Evolutionary conservation across 1,140 invertebrate genomes (phyloP), one percentile per base, ranked within the genome.

Genomic region (Aphelenchoides fujianensis): DNA sequence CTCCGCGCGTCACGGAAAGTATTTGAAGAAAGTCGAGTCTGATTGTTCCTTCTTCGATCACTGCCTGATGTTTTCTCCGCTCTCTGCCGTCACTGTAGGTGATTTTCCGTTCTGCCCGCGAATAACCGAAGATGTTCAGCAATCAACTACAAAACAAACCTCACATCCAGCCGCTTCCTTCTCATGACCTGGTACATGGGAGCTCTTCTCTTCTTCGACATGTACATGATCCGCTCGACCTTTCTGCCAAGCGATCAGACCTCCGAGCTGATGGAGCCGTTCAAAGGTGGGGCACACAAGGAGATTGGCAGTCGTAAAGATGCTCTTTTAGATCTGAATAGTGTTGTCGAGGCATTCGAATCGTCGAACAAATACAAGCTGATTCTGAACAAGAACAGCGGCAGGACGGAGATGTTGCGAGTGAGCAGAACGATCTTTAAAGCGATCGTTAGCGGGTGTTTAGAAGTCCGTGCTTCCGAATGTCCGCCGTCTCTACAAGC

Each of bases 281-380:
- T 59, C 34, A 59, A 59, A 59, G 34, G 55, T 59, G 34, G 34
- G 5, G n/a, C n/a, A n/a, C n/a, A n/a, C n/a, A n/a, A n/a, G n/a
- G n/a, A n/a, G n/a, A n/a, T n/a, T n/a, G n/a, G n/a, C n/a, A n/a
- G n/a, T n/a, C n/a, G n/a, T n/a, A n/a, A n/a, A n/a, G n/a, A n/a
- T n/a, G n/a, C n/a, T n/a, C n/a, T 64, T 64, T 64, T 23, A 64
- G 34, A 52, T 5, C 7, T 64, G 3, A 64, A 64, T 41, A 64
- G 62, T 36, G 62, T 64, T 53, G 23, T 64, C 9, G 34, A 64
- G n/a, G 28, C 62, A 64, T 53, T 64, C 34, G 62, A 53, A 5
- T 53, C 27, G 3, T 64, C 62, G 35, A 5, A 64, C 30, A 27
- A 59, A 19, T 64, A 64, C 62, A 64, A 35, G 23, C 9, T 64